Evolutionary conservation across 2,888 invertebrate species (phyloP).

Genomic region (Cheilosia variabilis): DNA sequence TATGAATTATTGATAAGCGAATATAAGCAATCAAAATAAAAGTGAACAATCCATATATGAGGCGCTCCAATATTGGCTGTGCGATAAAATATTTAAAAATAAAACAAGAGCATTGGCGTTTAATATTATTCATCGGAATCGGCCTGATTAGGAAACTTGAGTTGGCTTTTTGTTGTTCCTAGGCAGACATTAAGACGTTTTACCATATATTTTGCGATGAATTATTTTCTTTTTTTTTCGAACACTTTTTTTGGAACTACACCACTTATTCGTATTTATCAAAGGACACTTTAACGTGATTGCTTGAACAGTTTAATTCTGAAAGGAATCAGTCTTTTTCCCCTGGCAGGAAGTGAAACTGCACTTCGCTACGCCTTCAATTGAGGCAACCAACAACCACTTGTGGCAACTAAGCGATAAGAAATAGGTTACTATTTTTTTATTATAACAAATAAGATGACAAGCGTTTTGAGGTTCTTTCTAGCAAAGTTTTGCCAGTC

Average conservation of each 20-base stretch:
- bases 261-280: slow-evolving; percentile 1
- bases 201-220: too few species aligned
- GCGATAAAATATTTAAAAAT: slow-evolving; percentile 25
- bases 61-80: background rate
- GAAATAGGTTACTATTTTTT: too few species aligned
- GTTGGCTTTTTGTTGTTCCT: background rate
- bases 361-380: too few species aligned
- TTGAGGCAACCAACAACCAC: too few species aligned
- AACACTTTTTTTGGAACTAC: background rate
- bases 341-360: too few species aligned
- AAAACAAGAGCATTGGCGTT: slow-evolving; percentile 2
- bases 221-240: slow-evolving; percentile 3
- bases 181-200: slow-evolving; percentile 20
- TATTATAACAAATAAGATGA: too few species aligned
- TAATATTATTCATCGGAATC: slow-evolving; percentile 22
- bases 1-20: slow-evolving; percentile 54
- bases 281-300: slow-evolving; percentile 11
- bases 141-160: background rate
- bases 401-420: too few species aligned
- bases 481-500: too few species aligned
- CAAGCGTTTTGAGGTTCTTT: too few species aligned
- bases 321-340: background rate
- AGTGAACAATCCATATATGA: slow-evolving; percentile 14
- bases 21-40: slow-evolving; percentile 40
- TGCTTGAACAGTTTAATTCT: background rate